Evolutionary conservation across 1,140 invertebrate species (phyloP).

Genomic region (Drosophila varians): DNA sequence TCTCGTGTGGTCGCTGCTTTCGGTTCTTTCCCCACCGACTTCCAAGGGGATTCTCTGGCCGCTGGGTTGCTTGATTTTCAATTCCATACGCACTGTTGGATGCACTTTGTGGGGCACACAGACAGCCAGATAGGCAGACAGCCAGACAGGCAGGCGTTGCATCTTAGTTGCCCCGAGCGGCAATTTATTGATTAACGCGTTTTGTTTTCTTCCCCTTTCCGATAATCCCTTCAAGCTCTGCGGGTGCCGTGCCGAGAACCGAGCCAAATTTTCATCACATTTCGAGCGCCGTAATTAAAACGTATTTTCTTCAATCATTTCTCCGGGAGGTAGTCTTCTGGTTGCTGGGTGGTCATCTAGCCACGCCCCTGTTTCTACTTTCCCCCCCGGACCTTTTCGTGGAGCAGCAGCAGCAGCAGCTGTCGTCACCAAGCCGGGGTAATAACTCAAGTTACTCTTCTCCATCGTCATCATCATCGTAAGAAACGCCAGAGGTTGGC

Average conservation of each 20-base stretch:
- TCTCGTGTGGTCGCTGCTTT: conserved; percentile 32
- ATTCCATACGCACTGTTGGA: conserved; percentile 81
- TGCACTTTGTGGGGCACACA: conserved; percentile 26
- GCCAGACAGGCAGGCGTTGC: background rate
- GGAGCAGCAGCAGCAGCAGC: conserved; percentile 31
- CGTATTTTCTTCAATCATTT: conserved; percentile 66
- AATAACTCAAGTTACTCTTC: conserved; percentile 62
- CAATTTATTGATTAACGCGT: conserved; percentile 75
- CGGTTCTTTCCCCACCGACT: background rate
- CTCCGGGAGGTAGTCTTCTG: conserved; percentile 26
- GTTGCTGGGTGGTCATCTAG: conserved; percentile 54
- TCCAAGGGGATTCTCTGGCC: conserved; percentile 30
- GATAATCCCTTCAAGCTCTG: background rate
- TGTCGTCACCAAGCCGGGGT: conserved; percentile 57
- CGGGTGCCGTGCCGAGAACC: conserved; percentile 25
- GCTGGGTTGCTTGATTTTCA: conserved; percentile 61
- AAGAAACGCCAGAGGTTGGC: too few relatives aligned
- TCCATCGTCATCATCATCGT: conserved; percentile 62
- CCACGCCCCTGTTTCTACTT: background rate
- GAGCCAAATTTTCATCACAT: conserved; percentile 61
- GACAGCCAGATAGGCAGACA: background rate
- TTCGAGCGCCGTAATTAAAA: conserved; percentile 68
- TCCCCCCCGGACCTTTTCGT: background rate
- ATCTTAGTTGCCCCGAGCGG: conserved; percentile 22
- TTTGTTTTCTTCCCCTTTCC: conserved; percentile 30